Evolutionary conservation across 2,888 invertebrate genomes (phyloP).

Genomic region (Dugesia japonica): DNA sequence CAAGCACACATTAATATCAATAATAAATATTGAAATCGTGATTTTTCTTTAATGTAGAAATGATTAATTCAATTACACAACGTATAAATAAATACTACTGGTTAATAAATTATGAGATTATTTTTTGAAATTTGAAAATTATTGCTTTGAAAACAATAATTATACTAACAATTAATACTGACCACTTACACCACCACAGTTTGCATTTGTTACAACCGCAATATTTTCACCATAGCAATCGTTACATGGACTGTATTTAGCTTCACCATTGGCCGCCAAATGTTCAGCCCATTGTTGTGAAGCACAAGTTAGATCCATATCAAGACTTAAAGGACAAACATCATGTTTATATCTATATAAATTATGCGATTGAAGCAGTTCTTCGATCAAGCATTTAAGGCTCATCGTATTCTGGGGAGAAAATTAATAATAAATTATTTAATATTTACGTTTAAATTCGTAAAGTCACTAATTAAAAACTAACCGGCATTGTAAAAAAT

Average conservation of each 20-base stretch:
- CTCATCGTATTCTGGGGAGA: background rate
- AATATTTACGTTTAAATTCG: no score
- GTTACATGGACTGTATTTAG: slow-evolving; percentile 2
- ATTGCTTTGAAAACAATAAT: no score
- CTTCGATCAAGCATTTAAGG: background rate
- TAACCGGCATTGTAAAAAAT: background rate
- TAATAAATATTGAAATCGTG: no score
- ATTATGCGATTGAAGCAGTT: slow-evolving; percentile 5
- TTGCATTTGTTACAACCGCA: slow-evolving; percentile 3
- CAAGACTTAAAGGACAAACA: slow-evolving; percentile 7
- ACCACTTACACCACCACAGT: slow-evolving; percentile 14
- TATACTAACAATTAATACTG: slow-evolving; percentile 1
- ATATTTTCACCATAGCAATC: slow-evolving; percentile 11
- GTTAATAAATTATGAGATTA: no score
- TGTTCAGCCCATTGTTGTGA: slow-evolving; percentile 3
- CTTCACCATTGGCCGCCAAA: background rate
- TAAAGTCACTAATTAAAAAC: background rate
- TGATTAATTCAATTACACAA: no score
- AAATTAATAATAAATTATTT: background rate
- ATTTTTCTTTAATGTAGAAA: no score
- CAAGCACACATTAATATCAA: background rate
- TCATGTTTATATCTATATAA: background rate
- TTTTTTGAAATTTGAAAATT: no score
- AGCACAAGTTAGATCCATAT: background rate
- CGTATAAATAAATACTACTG: no score